phyloP scores from a whole-genome alignment of 1,140 invertebrate genomes.

The Hydropsyche tenuis region DNA sequence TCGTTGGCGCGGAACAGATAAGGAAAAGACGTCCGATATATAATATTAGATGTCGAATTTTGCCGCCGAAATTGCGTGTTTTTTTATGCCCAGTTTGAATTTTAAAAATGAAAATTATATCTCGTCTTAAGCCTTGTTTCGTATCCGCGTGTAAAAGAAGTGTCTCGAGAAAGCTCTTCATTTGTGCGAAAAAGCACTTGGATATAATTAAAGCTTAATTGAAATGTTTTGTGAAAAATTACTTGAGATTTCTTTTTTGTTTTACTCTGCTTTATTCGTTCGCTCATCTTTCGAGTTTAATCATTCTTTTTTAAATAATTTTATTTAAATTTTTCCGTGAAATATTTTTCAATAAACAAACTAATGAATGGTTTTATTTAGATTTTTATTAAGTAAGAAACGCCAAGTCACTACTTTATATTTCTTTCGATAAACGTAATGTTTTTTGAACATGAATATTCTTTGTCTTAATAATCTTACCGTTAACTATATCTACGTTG shows the following conservation, averaged over 20 bases:
- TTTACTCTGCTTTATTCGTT: neutral
- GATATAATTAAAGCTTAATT: slow-evolving; percentile 19
- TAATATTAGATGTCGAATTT: no score
- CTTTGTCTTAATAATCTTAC: no score
- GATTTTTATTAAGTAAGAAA: no score
- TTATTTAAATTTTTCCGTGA: neutral
- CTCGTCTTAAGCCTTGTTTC: neutral
- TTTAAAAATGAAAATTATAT: no score
- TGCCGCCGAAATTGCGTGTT: no score
- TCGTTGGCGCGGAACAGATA: slow-evolving; percentile 25
- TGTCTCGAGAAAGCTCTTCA: neutral
- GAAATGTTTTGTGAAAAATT: slow-evolving; percentile 23
- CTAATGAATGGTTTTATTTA: no score
- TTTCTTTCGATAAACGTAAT: no score
- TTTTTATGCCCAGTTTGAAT: no score
- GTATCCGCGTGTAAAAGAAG: neutral
- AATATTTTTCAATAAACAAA: no score
- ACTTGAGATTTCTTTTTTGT: neutral
- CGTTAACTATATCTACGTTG: no score
- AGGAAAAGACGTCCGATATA: neutral
- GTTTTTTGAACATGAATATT: no score
- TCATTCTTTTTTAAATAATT: neutral
- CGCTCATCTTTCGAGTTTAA: neutral
- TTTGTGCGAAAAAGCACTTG: neutral
- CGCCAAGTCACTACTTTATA: no score